Percentiles rank a stretch among this genome's conserved stretches.
Conservation (phyloP, 2,113 vertebrate species). For the Trogon melanurus region DNA sequence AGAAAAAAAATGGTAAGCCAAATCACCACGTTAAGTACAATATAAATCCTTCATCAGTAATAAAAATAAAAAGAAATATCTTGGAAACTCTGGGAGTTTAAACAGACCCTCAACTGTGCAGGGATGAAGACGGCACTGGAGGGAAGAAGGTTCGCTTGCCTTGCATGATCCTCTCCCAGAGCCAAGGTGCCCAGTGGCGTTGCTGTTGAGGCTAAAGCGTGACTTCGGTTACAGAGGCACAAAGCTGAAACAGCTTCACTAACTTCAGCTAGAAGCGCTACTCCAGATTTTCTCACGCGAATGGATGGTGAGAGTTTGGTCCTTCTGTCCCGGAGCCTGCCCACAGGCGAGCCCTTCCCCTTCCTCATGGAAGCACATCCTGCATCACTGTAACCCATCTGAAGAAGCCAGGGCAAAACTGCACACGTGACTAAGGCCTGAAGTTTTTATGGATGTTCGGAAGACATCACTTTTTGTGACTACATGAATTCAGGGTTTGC, state of each 20-base stretch:
- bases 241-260: background rate
- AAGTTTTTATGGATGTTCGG: background rate
- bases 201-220: background rate
- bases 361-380: background rate
- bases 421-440: background rate
- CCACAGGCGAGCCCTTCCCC: background rate
- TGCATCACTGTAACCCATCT: fast-evolving
- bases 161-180: background rate
- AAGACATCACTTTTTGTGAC: background rate
- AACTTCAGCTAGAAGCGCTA: background rate
- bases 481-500: background rate
- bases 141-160: background rate
- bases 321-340: background rate
- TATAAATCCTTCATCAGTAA: background rate
- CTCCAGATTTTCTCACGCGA: background rate
- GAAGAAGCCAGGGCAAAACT: background rate
- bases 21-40: background rate
- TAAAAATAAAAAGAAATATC: background rate
- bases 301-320: background rate
- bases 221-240: background rate
- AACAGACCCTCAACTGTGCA: background rate
- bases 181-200: background rate
- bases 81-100: background rate
- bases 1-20: background rate
- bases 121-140: background rate